Base-by-base conservation (phyloP, 2,888 invertebrate species). In the Drosophila hawaiiensis region DNA sequence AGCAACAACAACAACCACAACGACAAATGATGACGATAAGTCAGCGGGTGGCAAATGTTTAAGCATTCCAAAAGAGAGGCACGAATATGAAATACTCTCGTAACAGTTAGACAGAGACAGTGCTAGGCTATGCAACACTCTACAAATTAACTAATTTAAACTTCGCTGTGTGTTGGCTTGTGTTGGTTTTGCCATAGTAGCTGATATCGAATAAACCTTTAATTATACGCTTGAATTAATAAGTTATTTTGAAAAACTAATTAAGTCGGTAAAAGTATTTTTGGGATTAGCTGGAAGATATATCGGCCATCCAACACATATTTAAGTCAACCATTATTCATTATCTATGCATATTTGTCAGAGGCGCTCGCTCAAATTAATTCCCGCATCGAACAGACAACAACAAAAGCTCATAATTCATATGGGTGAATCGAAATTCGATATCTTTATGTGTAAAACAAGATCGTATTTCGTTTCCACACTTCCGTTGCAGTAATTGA, bases 401-500 rank as follows among this genome's bases (percentile, higher is more conserved):
- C 25, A 41, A 59, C 1, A 29, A 39, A 14, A n/a, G 43, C 33
- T 25, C 60, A 67, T 50, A 50, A 39, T 59, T 47, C 54, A 16
- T 54, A 19, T 53, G 14, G 6, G 29, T 64, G 41, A 53, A 41
- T 33, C 33, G 73, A 67, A 73, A 81, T 67, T 50, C 49, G 60
- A 79, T 81, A 81, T 63, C 52, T 31, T 25, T 63, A 68, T 73
- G 73, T 81, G 50, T 77, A 81, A 39, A 68, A 63, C 5, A 59
- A 53, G 65, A 61, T 78, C 65, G 49, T 58, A 49, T 77, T 69
- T 65, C 65, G 33, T 65, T 60, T 55, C 66, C 31, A 58, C 66
- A 73, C 74, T 78, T 79, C 82, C 82, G 80, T 73, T 72, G 76
- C 65, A 49, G 60, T 65, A 25, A 68, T 64, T 83, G 83, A 80